Base-by-base conservation (phyloP, 2,113 vertebrate genomes). In the Eulemur rufifrons region DNA sequence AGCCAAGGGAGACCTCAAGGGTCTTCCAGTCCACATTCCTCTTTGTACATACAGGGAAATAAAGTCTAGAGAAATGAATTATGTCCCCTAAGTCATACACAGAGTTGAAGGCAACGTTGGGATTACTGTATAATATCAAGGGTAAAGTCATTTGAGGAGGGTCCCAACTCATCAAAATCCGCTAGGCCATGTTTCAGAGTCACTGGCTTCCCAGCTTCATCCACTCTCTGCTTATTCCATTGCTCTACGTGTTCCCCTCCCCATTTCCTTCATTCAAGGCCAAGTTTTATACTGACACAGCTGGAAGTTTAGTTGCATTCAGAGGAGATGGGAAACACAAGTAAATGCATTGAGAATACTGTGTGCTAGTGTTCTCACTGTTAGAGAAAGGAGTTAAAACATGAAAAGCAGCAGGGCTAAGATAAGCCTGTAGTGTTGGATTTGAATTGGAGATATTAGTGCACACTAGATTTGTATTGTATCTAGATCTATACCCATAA, bases 81-180 rank as follows among this genome's bases (percentile, higher is more conserved):
- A 3, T 2, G 0, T 34, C 6, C 5, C 5, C 39, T 52, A 27
- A 4, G 5, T 69, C 23, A 37, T 1, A 8, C 2, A 1, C 6
- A 10, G 4, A 13, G 3, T 14, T 29, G 56, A 73, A 81, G 76
- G 52, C 5, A 20, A 20, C 25, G 25, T 0, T 12, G 11, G 13
- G 42, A 39, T 18, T 12, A 2, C 1, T 59, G 8, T 6, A 8
- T 20, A 3, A 85, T 68, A 25, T 74, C n/a, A 34, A 86, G 18
- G 39, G 32, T 9, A 34, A 59, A 64, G 17, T 25, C 4, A 27
- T 29, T 11, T 17, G 39, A 80, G 17, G 20, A 56, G n/a, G 45
- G 8, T 37, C 1, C 2, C 23, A 56, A 14, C 3, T 0, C 37
- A 32, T 73, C 8, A 23, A 8, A 61, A 2, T 17, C 50, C 50